Percentiles rank a stretch among this genome's conserved stretches.
These are phyloP conservation scores for Chionis minor DNA, from an alignment of 2,113 vertebrate genomes.

Conservation along the genomic window DNA sequence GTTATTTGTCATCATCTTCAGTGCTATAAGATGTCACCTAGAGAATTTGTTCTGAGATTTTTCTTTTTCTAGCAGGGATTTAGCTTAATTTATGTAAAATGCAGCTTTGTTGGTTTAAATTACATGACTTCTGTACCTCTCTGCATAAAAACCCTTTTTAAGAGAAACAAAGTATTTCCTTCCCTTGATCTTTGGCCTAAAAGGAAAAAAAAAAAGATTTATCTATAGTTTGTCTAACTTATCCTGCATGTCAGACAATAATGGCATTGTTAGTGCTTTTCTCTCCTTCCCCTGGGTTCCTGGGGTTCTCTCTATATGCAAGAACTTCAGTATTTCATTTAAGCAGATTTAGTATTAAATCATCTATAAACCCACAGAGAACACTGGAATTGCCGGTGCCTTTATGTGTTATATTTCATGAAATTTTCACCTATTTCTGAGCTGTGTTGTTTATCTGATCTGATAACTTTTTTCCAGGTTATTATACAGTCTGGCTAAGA, in stretches of 20 bases:
- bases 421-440: background rate
- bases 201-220: background rate
- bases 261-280: background rate
- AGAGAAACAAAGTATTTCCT: background rate
- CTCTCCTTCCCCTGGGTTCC: background rate
- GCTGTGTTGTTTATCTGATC: background rate
- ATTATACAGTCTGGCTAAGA: background rate
- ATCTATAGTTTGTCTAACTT: background rate
- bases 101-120: background rate
- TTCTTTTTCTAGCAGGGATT: background rate
- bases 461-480: background rate
- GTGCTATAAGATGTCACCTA: background rate
- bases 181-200: background rate
- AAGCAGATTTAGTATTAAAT: background rate
- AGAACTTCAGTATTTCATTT: background rate
- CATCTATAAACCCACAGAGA: background rate
- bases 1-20: background rate
- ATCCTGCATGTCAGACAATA: background rate
- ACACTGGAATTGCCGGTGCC: background rate
- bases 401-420: background rate
- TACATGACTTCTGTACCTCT: background rate
- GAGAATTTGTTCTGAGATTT: background rate
- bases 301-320: background rate
- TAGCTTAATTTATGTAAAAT: constrained; percentile 8
- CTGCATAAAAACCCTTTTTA: background rate